phyloP scores from a whole-genome alignment of 2,888 invertebrate species.

The Agriopis marginaria region DNA sequence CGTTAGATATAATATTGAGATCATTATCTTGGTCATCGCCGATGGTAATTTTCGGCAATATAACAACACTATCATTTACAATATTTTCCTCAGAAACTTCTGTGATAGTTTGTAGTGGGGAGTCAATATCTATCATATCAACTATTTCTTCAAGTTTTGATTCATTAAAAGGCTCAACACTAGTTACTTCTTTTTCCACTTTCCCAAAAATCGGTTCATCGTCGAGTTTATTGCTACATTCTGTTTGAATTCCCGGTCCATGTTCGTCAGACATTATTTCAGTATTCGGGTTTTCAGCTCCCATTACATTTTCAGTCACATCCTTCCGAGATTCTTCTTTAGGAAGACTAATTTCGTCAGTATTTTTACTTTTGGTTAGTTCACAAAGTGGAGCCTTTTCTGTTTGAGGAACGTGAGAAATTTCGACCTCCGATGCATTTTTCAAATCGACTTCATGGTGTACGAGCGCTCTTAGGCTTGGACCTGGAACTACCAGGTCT shows the following conservation, averaged over 20 bases:
- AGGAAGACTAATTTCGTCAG: background rate
- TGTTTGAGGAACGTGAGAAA: slow-evolving; percentile 47
- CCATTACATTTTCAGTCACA: background rate
- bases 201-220: slow-evolving; percentile 19
- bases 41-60: slow-evolving; percentile 26
- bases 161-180: slow-evolving; percentile 14
- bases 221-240: background rate
- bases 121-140: slow-evolving; percentile 9
- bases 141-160: slow-evolving; percentile 12
- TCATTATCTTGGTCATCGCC: slow-evolving; percentile 1
- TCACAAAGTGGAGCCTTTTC: slow-evolving; percentile 17
- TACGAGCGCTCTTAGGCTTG: slow-evolving; percentile 43
- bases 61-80: slow-evolving; percentile 27
- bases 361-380: background rate
- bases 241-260: background rate
- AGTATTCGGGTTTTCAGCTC: background rate
- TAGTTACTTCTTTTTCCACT: slow-evolving; percentile 14
- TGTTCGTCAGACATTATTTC: slow-evolving; percentile 6
- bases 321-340: background rate
- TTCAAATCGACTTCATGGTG: slow-evolving; percentile 50
- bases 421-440: slow-evolving; percentile 56
- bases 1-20: background rate
- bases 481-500: slow-evolving; percentile 20
- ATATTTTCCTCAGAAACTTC: slow-evolving; percentile 43
- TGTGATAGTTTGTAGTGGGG: slow-evolving; percentile 24